Evolutionary conservation across 1,140 invertebrate genomes (phyloP).

Genomic region (Pachyrhynchus sulphureomaculatus): DNA sequence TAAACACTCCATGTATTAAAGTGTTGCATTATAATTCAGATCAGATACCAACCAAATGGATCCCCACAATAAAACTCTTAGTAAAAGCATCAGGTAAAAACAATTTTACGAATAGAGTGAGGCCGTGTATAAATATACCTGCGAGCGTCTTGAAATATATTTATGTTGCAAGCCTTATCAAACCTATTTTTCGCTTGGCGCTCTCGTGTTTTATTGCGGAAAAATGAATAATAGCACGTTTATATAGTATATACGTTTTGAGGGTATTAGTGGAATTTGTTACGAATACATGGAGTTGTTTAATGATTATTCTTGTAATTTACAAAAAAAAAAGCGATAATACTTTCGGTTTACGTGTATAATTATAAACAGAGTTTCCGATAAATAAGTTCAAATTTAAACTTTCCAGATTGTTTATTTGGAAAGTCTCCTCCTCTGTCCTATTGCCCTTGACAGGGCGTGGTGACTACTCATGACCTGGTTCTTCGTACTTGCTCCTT

Average conservation of each 20-base stretch:
- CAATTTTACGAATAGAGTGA: conserved; percentile 1
- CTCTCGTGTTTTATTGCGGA: conserved; percentile 3
- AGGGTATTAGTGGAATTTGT: not conserved
- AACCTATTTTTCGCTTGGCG: conserved; percentile 7
- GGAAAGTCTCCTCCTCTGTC: too few species aligned
- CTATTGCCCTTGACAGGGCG: too few species aligned
- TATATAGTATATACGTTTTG: not conserved
- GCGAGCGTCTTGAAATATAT: conserved; percentile 10
- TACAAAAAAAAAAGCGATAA: too few species aligned
- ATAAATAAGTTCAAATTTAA: too few species aligned
- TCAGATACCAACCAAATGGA: not conserved
- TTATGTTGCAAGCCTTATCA: not conserved
- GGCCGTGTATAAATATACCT: not conserved
- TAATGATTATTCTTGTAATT: too few species aligned
- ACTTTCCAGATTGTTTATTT: too few species aligned
- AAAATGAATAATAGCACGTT: conserved; percentile 1
- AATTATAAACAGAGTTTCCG: too few species aligned
- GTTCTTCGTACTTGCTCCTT: too few species aligned
- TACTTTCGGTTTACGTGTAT: too few species aligned
- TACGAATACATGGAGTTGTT: too few species aligned
- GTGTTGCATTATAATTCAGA: not conserved
- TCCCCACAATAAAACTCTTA: not conserved
- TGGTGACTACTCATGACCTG: too few species aligned
- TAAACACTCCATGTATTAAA: not conserved
- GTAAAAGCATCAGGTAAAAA: conserved; percentile 4